Evolutionary conservation across 2,888 invertebrate species (phyloP), one percentile per base, ranked within the genome.

Genomic region (Rhyacophila evoluta): DNA sequence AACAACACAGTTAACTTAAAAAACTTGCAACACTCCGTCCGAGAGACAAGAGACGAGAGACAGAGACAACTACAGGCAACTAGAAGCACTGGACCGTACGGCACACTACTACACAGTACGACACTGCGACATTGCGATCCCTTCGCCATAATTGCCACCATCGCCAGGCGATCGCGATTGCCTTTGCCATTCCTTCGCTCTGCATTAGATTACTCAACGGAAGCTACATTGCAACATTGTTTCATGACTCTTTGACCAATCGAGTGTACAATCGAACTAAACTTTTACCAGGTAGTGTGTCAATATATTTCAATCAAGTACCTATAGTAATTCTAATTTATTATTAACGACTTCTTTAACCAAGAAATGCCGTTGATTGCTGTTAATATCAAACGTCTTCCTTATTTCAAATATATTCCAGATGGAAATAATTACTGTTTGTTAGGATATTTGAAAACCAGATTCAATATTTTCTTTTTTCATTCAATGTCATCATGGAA

Each of bases 1-100:
- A 90, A 90, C 89, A 89, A 89, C 88, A 83, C 88, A 87, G 89
- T 90, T 90, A 89, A 55, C 55, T 55, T 55, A 68, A 75, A 79
- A 77, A 86, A 80, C 80, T 80, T 79, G 79, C 77, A 69, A 70
- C 70, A 70, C 55, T 55, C 55, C 55, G 55, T 55, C 69, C 69
- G 69, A 33, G 69, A 55, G 55, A 55, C 55, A 55, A 55, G 55
- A 55, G 55, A 55, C 55, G 19, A 55, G 15, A 55, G 55, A 68
- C 68, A 67, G 38, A 27, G 36, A 73, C 67, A 37, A 74, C 81
- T 81, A 82, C 74, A 88, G 89, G 88, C 89, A 87, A 89, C 89
- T 89, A 90, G 89, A 89, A 89, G 89, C 89, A 89, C 89, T 86
- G 87, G 73, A 55, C 77, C 69, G 77, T 68, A 73, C 72, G 68